Base-by-base conservation (phyloP, 2,888 invertebrate species). In the Theristus sp. region DNA sequence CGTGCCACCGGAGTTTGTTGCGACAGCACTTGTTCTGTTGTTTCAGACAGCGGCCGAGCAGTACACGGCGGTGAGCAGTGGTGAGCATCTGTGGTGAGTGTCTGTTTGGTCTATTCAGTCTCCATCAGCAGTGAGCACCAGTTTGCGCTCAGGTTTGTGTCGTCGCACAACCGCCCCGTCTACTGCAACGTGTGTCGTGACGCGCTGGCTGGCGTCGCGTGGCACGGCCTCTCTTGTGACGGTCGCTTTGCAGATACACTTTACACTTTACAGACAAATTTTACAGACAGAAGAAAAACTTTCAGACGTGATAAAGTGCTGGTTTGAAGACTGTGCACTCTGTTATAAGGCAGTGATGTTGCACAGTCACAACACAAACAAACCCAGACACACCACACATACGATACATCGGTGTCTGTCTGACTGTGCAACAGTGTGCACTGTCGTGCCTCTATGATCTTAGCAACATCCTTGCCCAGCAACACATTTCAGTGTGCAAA, bases 171-270 rank as follows among this genome's bases (percentile, higher is more conserved):
- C 0, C 82, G 91, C 59, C 93, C 93, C 54, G 90, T 90, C 0
- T 93, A 90, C 77, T 94, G 94, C 80, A 94, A 94, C 77, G 89
- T 94, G 53, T 96, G 94, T 75, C 81, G 89, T 62, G 93, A 94
- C 73, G 87, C 89, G 25, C 82, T 94, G 55, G 82, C 82, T 59
- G 91, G 91, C 57, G 89, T 93, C 53, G 90, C 91, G 1, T 90
- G 90, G 65, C 90, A 91, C 75, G 93, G 93, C 49, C 82, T 91
- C 46, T 90, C 90, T 66, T 94, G 94, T 77, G 93, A 93, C 78
- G 75, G 78, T 78, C 65, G 62, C 73, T 58, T 27, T 17, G 27
- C 26, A n/a, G 55, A 6, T 31, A 1, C n/a, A n/a, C n/a, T n/a
- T n/a, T n/a, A n/a, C n/a, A n/a, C n/a, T n/a, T n/a, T n/a, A n/a